Conservation (phyloP, 2,888 invertebrate genomes). For the Lordiphosa fenestrarum region DNA sequence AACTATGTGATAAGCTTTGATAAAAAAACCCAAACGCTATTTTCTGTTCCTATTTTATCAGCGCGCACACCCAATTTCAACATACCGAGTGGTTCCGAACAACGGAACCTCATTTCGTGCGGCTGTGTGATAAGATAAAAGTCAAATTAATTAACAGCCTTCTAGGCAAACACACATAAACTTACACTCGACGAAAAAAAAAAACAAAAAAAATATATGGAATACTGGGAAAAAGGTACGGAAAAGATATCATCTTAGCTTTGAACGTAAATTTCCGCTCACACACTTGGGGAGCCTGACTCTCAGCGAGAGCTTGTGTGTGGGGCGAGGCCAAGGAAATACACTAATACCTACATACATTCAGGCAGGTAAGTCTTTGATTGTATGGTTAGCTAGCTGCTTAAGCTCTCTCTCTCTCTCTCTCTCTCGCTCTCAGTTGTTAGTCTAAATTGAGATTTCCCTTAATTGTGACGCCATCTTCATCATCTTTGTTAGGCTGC, state of each 20-base stretch:
- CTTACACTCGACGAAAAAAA: slow-evolving; percentile 12
- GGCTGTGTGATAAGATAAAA: slow-evolving; percentile 57
- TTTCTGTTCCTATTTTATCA: slow-evolving; percentile 43
- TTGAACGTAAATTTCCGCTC: no score
- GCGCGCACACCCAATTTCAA: slow-evolving; percentile 50
- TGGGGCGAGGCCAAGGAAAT: no score
- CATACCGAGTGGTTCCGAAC: slow-evolving; percentile 26
- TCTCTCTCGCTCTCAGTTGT: not conserved
- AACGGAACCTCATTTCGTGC: slow-evolving; percentile 31
- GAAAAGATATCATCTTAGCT: no score
- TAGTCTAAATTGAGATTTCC: slow-evolving; percentile 61
- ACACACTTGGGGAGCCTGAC: no score
- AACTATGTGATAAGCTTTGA: slow-evolving; percentile 55
- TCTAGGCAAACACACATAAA: slow-evolving; percentile 23
- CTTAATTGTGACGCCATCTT: slow-evolving; percentile 60
- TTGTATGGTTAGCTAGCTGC: not conserved
- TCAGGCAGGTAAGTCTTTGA: no score
- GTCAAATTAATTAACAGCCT: slow-evolving; percentile 61
- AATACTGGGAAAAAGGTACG: not conserved
- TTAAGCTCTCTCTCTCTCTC: not conserved
- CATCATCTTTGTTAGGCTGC: slow-evolving; percentile 12
- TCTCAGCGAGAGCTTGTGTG: no score
- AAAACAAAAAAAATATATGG: slow-evolving; percentile 2
- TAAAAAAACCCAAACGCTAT: slow-evolving; percentile 11
- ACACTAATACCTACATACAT: no score